Percentiles rank a stretch among this genome's conserved stretches.
Conservation (phyloP, 2,797 vertebrate genomes). For the Alosa sapidissima region DNA sequence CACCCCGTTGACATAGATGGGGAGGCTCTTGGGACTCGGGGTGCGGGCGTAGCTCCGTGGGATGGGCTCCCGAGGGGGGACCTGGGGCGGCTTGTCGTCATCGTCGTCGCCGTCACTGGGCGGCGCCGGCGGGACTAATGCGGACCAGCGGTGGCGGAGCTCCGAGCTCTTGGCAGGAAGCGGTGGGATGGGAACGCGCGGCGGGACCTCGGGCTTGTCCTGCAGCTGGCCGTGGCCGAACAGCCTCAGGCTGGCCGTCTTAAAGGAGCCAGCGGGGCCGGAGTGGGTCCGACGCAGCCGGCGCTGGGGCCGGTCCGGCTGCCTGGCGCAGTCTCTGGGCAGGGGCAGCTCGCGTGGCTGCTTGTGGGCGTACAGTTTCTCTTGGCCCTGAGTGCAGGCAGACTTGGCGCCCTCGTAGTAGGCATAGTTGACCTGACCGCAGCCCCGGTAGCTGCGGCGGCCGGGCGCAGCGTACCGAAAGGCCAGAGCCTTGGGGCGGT, state of each 20-base stretch:
- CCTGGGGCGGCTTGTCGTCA: slow-evolving; percentile 85
- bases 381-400: slow-evolving; percentile 33
- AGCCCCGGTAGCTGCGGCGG: slow-evolving; percentile 80
- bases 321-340: slow-evolving; percentile 53
- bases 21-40: slow-evolving; percentile 92
- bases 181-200: slow-evolving; percentile 86
- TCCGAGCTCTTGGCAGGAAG: slow-evolving; percentile 74
- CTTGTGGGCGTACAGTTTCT: slow-evolving; percentile 39
- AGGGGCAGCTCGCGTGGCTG: slow-evolving; percentile 35
- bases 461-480: slow-evolving; percentile 68
- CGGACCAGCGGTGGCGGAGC: slow-evolving; percentile 73
- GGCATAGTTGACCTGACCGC: slow-evolving; percentile 87
- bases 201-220: slow-evolving; percentile 88
- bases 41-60: slow-evolving; percentile 83
- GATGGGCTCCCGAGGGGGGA: slow-evolving; percentile 88
- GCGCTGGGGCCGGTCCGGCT: slow-evolving; percentile 63
- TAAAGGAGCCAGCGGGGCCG: slow-evolving; percentile 79
- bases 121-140: slow-evolving; percentile 56
- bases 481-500: slow-evolving; percentile 61
- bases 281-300: slow-evolving; percentile 77
- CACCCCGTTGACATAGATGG: slow-evolving; percentile 92
- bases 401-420: slow-evolving; percentile 76
- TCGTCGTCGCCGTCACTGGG: slow-evolving; percentile 75
- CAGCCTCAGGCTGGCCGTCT: slow-evolving; percentile 65
- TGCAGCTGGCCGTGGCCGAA: slow-evolving; percentile 61